phyloP scores from a whole-genome alignment of 2,113 vertebrate genomes.

The Carollia perspicillata region DNA sequence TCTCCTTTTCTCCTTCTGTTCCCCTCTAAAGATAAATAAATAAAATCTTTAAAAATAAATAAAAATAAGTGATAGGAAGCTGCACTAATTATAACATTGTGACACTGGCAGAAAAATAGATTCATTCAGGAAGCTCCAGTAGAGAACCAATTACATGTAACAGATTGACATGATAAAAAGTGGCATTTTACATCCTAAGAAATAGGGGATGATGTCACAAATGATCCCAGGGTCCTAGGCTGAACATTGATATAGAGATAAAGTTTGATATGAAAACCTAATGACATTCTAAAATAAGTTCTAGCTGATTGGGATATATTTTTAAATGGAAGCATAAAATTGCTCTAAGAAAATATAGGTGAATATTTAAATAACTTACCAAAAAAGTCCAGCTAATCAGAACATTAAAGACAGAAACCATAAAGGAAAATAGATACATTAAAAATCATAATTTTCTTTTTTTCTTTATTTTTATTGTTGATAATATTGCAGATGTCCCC shows the following conservation, averaged over 20 bases:
- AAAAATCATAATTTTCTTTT: not conserved
- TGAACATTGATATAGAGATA: not conserved
- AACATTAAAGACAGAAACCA: not conserved
- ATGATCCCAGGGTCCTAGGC: not conserved
- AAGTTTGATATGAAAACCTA: not conserved
- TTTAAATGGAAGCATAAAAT: not conserved
- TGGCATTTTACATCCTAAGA: not conserved
- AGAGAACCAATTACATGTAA: not conserved
- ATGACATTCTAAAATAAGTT: slow-evolving; percentile 14
- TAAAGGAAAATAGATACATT: slow-evolving; percentile 16
- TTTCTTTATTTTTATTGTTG: too few species aligned
- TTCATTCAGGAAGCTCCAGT: not conserved
- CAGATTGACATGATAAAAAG: not conserved
- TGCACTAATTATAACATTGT: not conserved
- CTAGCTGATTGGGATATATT: not conserved
- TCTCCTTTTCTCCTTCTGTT: too few species aligned
- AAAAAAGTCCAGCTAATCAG: not conserved
- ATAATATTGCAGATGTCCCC: too few species aligned
- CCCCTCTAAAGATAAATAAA: too few species aligned
- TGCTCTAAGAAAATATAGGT: slow-evolving; percentile 12
- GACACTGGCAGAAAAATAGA: not conserved
- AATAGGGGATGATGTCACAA: not conserved
- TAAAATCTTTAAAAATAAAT: too few species aligned
- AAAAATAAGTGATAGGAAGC: not conserved
- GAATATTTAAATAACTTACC: not conserved